Percentiles rank a stretch among this genome's conserved stretches.
These are phyloP conservation scores for Trichogramma dendrolimi DNA, from an alignment of 2,888 invertebrate genomes.

Conservation along the genomic window DNA sequence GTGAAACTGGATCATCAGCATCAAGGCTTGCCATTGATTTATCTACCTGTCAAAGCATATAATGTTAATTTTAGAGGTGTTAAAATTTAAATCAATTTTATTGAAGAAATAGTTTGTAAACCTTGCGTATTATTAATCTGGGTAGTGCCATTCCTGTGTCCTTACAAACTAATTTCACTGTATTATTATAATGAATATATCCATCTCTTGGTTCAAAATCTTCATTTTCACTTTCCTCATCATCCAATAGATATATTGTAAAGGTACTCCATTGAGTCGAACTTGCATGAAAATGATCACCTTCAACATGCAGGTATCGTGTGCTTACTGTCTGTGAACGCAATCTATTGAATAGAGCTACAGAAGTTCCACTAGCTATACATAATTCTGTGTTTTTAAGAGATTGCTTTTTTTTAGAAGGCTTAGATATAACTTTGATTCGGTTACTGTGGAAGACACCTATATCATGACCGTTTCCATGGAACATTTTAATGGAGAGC, in stretches of 20 bases:
- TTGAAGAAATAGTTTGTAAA: not conserved
- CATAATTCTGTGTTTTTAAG: slow-evolving; percentile 60
- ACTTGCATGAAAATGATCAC: slow-evolving; percentile 93
- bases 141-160: slow-evolving; percentile 90
- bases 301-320: slow-evolving; percentile 95
- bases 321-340: slow-evolving; percentile 99
- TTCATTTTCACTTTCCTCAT: slow-evolving; percentile 95
- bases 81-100: too few species aligned
- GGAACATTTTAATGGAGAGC: slow-evolving; percentile 96
- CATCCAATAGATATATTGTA: slow-evolving; percentile 54
- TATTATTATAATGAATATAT: slow-evolving; percentile 97
- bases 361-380: slow-evolving; percentile 98
- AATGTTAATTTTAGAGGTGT: too few species aligned
- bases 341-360: slow-evolving; percentile 95
- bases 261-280: slow-evolving; percentile 28
- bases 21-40: slow-evolving; percentile 92
- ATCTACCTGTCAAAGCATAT: slow-evolving; percentile 65
- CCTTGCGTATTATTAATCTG: slow-evolving; percentile 61
- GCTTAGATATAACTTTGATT: slow-evolving; percentile 88
- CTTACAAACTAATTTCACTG: slow-evolving; percentile 53
- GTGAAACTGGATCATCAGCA: slow-evolving; percentile 27
- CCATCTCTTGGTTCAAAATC: slow-evolving; percentile 91
- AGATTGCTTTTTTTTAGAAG: slow-evolving; percentile 48
- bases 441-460: slow-evolving; percentile 73
- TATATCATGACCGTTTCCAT: slow-evolving; percentile 96